Conservation (phyloP, 1,140 invertebrate genomes). For the Ruditapes philippinarum region DNA sequence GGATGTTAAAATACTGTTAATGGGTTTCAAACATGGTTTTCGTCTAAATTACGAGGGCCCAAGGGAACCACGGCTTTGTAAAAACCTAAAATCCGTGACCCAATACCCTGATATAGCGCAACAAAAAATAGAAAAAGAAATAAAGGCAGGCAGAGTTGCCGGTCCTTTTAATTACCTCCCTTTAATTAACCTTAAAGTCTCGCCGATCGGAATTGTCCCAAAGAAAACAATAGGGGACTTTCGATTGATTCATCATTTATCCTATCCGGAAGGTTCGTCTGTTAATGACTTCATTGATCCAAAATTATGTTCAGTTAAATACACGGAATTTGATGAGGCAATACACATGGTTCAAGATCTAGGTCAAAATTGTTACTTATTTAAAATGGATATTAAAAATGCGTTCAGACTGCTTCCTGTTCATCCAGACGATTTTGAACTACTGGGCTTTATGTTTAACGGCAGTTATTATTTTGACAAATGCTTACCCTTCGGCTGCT, state of each 20-base stretch:
- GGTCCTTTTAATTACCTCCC: slow-evolving; percentile 18
- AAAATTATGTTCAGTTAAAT: slow-evolving; percentile 54
- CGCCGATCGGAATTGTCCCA: slow-evolving; percentile 42
- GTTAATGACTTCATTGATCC: slow-evolving; percentile 67
- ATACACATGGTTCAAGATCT: slow-evolving; percentile 31
- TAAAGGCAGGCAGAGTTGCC: neutral
- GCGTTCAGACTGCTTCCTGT: slow-evolving; percentile 53
- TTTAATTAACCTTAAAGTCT: neutral
- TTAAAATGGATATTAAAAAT: slow-evolving; percentile 45
- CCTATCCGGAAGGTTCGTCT: slow-evolving; percentile 53
- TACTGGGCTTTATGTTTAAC: slow-evolving; percentile 42
- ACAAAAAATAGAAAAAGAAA: slow-evolving; percentile 49
- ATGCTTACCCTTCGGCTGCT: slow-evolving; percentile 4
- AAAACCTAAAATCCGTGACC: slow-evolving; percentile 21
- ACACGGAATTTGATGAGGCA: slow-evolving; percentile 59
- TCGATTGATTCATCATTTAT: slow-evolving; percentile 64
- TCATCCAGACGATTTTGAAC: slow-evolving; percentile 11
- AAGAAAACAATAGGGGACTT: slow-evolving; percentile 46
- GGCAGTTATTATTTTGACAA: slow-evolving; percentile 57
- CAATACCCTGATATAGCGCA: neutral
- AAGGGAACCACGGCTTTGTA: neutral
- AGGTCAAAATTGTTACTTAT: neutral
- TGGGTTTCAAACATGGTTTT: slow-evolving; percentile 52
- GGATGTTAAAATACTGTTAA: neutral
- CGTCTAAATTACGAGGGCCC: slow-evolving; percentile 1